Base-by-base conservation (phyloP, 2,888 invertebrate species). In the Plemyria rubiginata region DNA sequence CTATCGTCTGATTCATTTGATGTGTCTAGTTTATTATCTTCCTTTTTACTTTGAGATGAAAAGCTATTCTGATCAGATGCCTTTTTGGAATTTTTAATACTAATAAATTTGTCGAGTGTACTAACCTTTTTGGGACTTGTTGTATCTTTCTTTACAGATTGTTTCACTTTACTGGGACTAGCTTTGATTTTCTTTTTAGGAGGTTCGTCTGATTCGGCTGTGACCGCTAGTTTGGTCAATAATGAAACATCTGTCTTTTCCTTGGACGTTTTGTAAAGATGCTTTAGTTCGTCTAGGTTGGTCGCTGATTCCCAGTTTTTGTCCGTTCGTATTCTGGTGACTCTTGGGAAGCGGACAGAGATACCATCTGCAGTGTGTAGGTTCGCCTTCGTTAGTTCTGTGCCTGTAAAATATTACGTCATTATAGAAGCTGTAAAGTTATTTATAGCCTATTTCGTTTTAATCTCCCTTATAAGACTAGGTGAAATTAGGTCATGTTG, bases 291-390 rank as follows among this genome's bases (percentile, higher is more conserved):
- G 22, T 94, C 88, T 55, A 99, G 88, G 77, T 94, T 95, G 0
- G 98, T 99, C 0, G 98, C 98, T 0, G 96, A 94, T 72, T 96
- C 87, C 95, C 97, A 97, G 64, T 94, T 91, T 87, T 99, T 99
- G 82, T 99, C 99, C 57, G 94, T 90, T 58, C 99, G 94, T 67
- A 98, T 95, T 71, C 94, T 94, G 0, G 96, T 96, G 0, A 99
- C 97, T 71, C 99, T 94, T 0, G 99, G 99, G 90, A 99, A 99
- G 57, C 99, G 93, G 50, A 98, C 97, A 3, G 98, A 98, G 76
- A 99, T 98, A 1, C 98, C 98, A 75, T 96, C 95, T 0, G 98
- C 98, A 1, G 98, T 98, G 81, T 99, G 99, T 6, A 96, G 94
- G 60, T 96, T 96, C 2, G 96, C 96, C 82, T 96, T 95, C 2